A percentile compares a stretch with the other conserved stretches of the same genome.
Evolutionary conservation across 2,797 vertebrate species (phyloP).

Genomic region (Psittacula echo): DNA sequence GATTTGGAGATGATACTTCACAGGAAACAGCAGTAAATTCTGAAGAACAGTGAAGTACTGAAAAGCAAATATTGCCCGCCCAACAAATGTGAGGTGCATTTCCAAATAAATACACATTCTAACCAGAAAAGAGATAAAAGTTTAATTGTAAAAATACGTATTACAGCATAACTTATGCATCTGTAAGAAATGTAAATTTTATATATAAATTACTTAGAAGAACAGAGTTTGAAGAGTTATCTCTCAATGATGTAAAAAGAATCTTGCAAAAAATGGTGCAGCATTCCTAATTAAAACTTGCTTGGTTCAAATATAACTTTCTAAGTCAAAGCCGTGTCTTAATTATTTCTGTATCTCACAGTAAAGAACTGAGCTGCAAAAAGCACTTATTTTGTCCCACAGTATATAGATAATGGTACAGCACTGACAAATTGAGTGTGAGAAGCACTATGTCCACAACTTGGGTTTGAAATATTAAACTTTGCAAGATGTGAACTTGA

Average conservation of each 20-base stretch:
- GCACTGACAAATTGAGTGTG: neutral
- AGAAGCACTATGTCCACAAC: neutral
- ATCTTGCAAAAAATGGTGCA: neutral
- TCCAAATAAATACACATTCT: neutral
- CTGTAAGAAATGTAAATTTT: neutral
- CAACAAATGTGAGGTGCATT: neutral
- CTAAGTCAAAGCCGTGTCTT: neutral
- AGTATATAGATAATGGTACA: neutral
- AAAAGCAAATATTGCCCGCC: neutral
- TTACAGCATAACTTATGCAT: neutral
- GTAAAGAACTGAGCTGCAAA: neutral
- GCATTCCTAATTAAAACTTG: neutral
- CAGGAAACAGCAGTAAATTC: neutral
- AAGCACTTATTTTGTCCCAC: neutral
- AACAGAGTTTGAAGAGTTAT: neutral
- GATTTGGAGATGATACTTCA: neutral
- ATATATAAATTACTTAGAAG: neutral
- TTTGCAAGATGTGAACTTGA: constrained; percentile 2
- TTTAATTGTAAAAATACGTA: neutral
- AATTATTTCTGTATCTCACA: neutral
- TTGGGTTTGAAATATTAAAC: neutral
- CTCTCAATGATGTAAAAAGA: neutral
- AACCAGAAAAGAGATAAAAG: neutral
- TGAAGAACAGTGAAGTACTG: neutral
- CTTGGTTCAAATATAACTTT: neutral